Base-by-base conservation (phyloP, 2,888 invertebrate species). In the Psococerastis gibbosa region DNA sequence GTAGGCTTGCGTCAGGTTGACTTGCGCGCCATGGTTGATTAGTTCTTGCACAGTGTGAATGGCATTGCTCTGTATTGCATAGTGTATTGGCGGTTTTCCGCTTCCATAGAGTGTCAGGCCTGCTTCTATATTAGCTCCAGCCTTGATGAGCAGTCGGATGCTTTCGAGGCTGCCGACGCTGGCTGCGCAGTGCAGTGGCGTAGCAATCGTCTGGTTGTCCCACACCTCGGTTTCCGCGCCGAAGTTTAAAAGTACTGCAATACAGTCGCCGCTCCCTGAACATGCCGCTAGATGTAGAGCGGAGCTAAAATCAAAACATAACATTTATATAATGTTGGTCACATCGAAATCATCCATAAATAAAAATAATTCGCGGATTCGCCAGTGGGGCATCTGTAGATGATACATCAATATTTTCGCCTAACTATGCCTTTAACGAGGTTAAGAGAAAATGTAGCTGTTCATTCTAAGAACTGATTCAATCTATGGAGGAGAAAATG, bases 1-100 rank as follows among this genome's bases (percentile, higher is more conserved):
- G 56, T 77, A 84, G 23, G 82, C 76, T 78, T 77, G 55, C 20
- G 78, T 78, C 45, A 81, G 81, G 56, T 88, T 84, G 18, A 88
- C 78, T 55, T 73, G 74, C 2, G 88, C 88, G 41, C 84, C 83
- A 49, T 76, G 73, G 51, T 75, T 71, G 43, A 88, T 59, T 49
- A 91, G 64, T 49, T 71, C 69, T 54, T 71, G 69, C 2, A 81
- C 81, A 53, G 84, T 84, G 49, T 79, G 77, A 44, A 70, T 65
- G 9, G 77, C 74, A 54, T 78, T 71, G 54, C 78, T 81, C 50
- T 81, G 70, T 43, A 85, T 83, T 1, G 89, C 89, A 57, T 80
- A 84, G 58, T 87, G 84, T 48, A 91, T 62, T 1, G 43, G 89
- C 79, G 32, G 82, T 83, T 49, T 73, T 71, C 38, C 38, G 6